Conservation (phyloP, 1,140 invertebrate genomes). For the Eupristina koningsbergeri region DNA sequence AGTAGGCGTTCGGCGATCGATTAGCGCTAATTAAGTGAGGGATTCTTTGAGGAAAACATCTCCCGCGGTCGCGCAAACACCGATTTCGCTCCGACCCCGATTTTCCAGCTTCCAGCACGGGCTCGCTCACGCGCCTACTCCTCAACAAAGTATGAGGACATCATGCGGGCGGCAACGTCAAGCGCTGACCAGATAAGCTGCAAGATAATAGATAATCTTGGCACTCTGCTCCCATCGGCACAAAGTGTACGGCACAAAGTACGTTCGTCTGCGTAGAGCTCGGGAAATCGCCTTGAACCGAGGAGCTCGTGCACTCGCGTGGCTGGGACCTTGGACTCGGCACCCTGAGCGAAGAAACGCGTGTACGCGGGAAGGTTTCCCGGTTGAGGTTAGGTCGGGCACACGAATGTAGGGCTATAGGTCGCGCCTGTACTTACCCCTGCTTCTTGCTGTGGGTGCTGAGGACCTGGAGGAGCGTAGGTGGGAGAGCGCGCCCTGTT, state of each 20-base stretch:
- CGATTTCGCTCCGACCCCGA: neutral
- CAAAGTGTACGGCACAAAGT: too few species aligned
- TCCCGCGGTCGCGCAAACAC: slow-evolving; percentile 21
- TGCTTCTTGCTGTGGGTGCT: slow-evolving; percentile 66
- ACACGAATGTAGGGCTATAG: slow-evolving; percentile 72
- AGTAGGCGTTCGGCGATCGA: slow-evolving; percentile 57
- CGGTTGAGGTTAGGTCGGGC: slow-evolving; percentile 69
- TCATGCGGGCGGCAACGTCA: too few species aligned
- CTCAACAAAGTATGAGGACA: too few species aligned
- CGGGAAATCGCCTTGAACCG: neutral
- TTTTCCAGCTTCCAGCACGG: neutral
- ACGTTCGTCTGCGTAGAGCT: too few species aligned
- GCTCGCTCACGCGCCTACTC: too few species aligned
- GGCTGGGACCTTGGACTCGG: too few species aligned
- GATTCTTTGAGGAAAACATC: slow-evolving; percentile 50
- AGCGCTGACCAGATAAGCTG: too few species aligned
- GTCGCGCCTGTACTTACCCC: slow-evolving; percentile 62
- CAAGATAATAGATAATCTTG: too few species aligned
- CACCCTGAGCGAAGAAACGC: slow-evolving; percentile 50
- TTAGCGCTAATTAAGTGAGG: slow-evolving; percentile 59
- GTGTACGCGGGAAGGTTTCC: slow-evolving; percentile 48
- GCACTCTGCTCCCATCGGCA: too few species aligned
- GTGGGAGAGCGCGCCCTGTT: too few species aligned
- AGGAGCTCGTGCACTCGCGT: too few species aligned
- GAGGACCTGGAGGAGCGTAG: too few species aligned